Evolutionary conservation across 2,888 invertebrate genomes (phyloP), one percentile per base, ranked within the genome.

Genomic region (Carabus problematicus): DNA sequence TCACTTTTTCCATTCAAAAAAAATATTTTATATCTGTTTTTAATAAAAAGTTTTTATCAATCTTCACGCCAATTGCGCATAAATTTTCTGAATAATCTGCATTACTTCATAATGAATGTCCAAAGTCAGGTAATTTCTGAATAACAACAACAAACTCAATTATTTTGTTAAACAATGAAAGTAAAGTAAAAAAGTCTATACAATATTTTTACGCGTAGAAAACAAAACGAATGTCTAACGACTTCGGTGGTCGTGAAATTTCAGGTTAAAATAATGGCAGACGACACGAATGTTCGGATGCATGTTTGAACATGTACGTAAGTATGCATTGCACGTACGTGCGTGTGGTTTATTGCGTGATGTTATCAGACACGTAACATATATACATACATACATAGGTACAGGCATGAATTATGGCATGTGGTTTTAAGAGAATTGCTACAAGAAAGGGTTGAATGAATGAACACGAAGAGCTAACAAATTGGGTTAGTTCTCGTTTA

Each of bases 401-500:
- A 52, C 39, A 9, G 40, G 41, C 39, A 39, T 56, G 64, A 64
- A 56, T 56, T 54, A 64, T 55, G 64, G 18, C 55, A 56, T 56
- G 64, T 40, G 64, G 64, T 64, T 61, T 14, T 43, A 56, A 64
- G 64, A 64, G 64, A 62, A 62, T 49, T 49, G 49, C 29, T 12
- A 19, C 29, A 29, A 45, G 59, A 40, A 41, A 59, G 59, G 64
- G 64, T 19, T 45, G 55, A 64, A 54, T 19, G 43, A 55, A 56
- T 64, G 55, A 56, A 56, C 64, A 64, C 56, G 55, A 41, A 18
- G 9, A 16, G 42, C 16, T 45, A 11, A 56, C 16, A 64, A 54
- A 64, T 64, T 64, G 45, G 64, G 56, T 64, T 64, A 64, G 64
- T 64, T 64, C 56, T 16, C 39, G 45, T 49, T 49, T 14, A 49